Evolutionary conservation across 2,888 invertebrate genomes (phyloP).

Genomic region (Brachyptera putata): DNA sequence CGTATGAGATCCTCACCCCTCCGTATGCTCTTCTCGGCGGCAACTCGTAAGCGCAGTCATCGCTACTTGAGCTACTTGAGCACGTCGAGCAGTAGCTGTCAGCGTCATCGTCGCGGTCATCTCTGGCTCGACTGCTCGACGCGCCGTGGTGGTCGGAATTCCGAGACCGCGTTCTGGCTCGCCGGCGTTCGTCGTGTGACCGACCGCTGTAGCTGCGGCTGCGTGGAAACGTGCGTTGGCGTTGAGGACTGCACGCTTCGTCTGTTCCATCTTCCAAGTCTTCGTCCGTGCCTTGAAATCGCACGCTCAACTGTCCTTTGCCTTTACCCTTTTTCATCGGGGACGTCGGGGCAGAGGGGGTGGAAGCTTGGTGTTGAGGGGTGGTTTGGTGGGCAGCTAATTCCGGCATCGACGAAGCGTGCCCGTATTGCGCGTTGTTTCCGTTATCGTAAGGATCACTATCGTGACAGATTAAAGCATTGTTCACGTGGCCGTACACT

Average conservation of each 20-base stretch:
- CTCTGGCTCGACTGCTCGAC: constrained; percentile 13
- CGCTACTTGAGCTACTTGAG: constrained; percentile 63
- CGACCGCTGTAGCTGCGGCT: constrained; percentile 35
- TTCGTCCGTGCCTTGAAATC: constrained; percentile 3
- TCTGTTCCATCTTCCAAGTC: constrained; percentile 26
- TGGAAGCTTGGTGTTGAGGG: constrained; percentile 26
- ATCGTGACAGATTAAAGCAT: constrained; percentile 7
- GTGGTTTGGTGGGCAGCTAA: constrained; percentile 42
- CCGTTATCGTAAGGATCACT: constrained; percentile 9
- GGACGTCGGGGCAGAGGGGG: constrained; percentile 42
- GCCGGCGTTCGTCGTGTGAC: background rate
- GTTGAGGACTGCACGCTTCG: constrained; percentile 13
- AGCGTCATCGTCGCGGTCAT: constrained; percentile 57
- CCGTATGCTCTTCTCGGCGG: constrained; percentile 80
- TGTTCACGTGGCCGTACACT: constrained; percentile 18
- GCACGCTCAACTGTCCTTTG: constrained; percentile 36
- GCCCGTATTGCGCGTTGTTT: constrained; percentile 41
- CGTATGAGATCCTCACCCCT: constrained; percentile 86
- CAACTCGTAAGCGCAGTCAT: constrained; percentile 80
- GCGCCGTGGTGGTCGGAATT: constrained; percentile 8
- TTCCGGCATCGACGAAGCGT: constrained; percentile 62
- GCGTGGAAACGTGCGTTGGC: constrained; percentile 32
- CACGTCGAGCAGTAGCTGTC: constrained; percentile 88
- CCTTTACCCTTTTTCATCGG: constrained; percentile 47
- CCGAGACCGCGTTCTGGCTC: too few relatives aligned